Base-by-base conservation (phyloP, 2,113 vertebrate species). In the Mugil cephalus region DNA sequence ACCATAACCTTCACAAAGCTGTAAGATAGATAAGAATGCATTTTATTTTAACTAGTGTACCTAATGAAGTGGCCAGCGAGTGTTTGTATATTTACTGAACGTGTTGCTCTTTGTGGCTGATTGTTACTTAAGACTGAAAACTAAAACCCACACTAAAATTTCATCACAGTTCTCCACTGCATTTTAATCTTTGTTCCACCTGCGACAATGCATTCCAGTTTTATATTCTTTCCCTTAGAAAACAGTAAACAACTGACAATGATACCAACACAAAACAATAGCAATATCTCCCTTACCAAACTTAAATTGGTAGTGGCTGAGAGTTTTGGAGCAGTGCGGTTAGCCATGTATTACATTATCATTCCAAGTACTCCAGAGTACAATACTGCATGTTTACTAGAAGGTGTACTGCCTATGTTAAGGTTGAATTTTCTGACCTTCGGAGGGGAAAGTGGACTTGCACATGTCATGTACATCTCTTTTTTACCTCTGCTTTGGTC, bases 191-290 rank as follows among this genome's bases (percentile, higher is more conserved):
- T 51, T 56, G 19, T 55, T 2, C 42, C 7, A 58, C 69, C 48
- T 48, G 12, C 2, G 65, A 58, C 10, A 60, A 39, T 43, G 21
- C 0, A 42, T 34, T 36, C 4, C 19, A 46, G 62, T 75, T 61
- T 60, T 56, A 59, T 51, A 12, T 45, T 1, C 1, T 21, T 48
- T 21, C 9, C 42, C 15, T 42, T 0, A 12, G 35, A 63, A 61
- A 43, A 59, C 17, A 10, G 2, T 48, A 42, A 65, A 85, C 76
- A 71, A 56, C 1, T 59, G 34, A 79, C 72, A 55, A 73, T 51
- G 8, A 21, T 17, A 53, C 24, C 24, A 72, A 24, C 52, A 53
- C n/a, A 45, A 60, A 53, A 83, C 63, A 74, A 65, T 40, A 3
- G 19, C 52, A 70, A 74, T 40, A 1, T 5, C 4, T 67, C 11